Evolutionary conservation across 1,140 invertebrate genomes (phyloP).

Genomic region (Chironomus tepperi): DNA sequence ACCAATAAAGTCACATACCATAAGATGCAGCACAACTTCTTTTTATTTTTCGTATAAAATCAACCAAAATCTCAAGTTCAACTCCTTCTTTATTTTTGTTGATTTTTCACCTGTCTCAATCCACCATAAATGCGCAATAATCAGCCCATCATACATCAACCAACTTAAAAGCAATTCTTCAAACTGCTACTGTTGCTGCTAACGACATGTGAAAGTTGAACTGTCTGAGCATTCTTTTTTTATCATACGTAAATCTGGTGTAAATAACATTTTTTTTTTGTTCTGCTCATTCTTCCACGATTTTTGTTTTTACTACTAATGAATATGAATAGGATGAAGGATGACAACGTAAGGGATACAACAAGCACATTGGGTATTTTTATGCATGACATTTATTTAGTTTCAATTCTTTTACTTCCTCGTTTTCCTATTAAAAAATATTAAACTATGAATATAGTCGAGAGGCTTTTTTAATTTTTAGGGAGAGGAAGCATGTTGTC

Average conservation of each 20-base stretch:
- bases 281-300: not conserved
- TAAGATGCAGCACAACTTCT: too few species aligned
- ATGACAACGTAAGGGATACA: not conserved
- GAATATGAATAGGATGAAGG: not conserved
- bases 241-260: constrained; percentile 4
- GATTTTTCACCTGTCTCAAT: too few species aligned
- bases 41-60: too few species aligned
- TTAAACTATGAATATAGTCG: not conserved
- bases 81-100: too few species aligned
- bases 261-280: constrained; percentile 16
- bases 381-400: constrained; percentile 9
- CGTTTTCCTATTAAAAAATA: not conserved
- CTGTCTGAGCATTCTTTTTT: constrained; percentile 1
- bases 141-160: too few species aligned
- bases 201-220: constrained; percentile 20
- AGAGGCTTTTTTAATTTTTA: not conserved
- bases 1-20: too few species aligned
- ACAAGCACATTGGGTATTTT: not conserved
- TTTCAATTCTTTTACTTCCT: not conserved
- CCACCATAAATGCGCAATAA: too few species aligned
- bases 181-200: not conserved
- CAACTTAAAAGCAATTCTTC: too few species aligned
- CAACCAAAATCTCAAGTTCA: too few species aligned
- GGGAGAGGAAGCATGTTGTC: not conserved
- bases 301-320: constrained; percentile 7